phyloP scores from a whole-genome alignment of 2,113 vertebrate species.

The Cacatua alba region DNA sequence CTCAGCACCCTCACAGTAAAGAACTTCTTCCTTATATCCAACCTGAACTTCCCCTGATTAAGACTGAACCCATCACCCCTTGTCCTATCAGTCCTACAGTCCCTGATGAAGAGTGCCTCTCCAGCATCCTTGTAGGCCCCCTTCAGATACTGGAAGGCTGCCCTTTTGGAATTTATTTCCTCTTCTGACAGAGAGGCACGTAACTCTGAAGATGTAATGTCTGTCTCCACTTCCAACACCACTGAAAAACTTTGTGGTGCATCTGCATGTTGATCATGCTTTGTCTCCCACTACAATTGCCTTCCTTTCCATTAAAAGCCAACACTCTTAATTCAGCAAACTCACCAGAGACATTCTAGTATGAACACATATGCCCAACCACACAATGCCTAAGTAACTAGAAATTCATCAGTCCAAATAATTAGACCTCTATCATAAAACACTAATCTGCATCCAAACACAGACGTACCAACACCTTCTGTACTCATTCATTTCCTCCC shows the following conservation, averaged over 20 bases:
- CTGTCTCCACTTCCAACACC: accelerated
- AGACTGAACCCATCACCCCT: not conserved
- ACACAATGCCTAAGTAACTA: not conserved
- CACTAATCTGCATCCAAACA: not conserved
- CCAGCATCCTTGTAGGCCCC: not conserved
- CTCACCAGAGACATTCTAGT: not conserved
- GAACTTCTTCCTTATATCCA: not conserved
- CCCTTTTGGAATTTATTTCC: not conserved
- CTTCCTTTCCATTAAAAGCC: not conserved
- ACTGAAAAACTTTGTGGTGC: not conserved
- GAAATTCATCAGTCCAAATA: not conserved
- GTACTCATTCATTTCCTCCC: not conserved
- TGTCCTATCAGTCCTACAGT: not conserved
- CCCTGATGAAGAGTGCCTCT: not conserved
- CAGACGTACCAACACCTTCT: accelerated
- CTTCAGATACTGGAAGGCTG: not conserved
- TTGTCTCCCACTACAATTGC: accelerated
- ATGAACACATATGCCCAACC: accelerated
- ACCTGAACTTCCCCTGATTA: not conserved
- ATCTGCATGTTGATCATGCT: accelerated
- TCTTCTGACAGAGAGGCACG: not conserved
- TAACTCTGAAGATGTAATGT: not conserved
- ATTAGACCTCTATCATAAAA: not conserved
- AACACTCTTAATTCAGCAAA: not conserved
- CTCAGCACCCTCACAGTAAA: not conserved